Conservation (phyloP, 37 sponge, comb jelly and placozoan genomes). For the Ephydatia muelleri region DNA sequence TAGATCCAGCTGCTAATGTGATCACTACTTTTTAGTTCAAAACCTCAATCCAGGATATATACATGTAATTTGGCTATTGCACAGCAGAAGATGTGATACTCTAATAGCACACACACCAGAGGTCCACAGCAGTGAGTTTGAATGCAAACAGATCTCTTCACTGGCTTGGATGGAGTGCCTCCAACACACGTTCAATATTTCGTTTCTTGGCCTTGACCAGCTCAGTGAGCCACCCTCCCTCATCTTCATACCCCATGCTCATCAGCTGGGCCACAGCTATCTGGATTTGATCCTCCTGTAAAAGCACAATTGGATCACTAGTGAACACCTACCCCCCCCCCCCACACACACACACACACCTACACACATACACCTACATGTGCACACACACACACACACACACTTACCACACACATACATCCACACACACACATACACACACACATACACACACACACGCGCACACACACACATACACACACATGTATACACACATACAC, state of each 20-base stretch:
- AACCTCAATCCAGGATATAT: too few species aligned
- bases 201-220: constrained; percentile 77
- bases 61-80: constrained; percentile 6
- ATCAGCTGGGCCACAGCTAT: constrained; percentile 62
- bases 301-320: not conserved
- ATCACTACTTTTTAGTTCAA: too few species aligned
- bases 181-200: constrained; percentile 74
- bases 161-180: constrained; percentile 61
- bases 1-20: too few species aligned
- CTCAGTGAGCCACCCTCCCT: constrained; percentile 90
- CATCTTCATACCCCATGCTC: constrained; percentile 86
- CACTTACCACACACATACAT: too few species aligned
- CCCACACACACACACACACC: too few species aligned
- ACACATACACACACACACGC: not conserved
- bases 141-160: not conserved
- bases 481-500: constrained; percentile 30
- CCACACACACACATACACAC: too few species aligned
- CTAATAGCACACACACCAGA: not conserved
- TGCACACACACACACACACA: too few species aligned
- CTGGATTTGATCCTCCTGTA: constrained; percentile 11
- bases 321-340: too few species aligned
- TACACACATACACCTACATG: too few species aligned
- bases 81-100: not conserved
- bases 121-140: not conserved
- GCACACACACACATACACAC: too few species aligned